Evolutionary conservation across 2,797 vertebrate species (phyloP).

Genomic region (Pagetopsis macropterus): DNA sequence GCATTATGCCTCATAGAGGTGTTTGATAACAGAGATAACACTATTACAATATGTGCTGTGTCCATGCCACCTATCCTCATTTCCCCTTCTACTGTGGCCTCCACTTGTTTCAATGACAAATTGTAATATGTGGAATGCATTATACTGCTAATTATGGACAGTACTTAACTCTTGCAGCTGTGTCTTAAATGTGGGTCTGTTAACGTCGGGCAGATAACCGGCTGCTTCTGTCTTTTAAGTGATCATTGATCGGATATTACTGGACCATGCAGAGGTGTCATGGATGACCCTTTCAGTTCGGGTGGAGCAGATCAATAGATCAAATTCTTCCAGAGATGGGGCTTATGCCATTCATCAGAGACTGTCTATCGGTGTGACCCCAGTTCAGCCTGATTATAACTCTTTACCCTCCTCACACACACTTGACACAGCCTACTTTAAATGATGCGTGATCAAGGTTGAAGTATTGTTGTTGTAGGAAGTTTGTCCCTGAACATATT

Average conservation of each 20-base stretch:
- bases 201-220: constrained; percentile 50
- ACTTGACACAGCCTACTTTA: constrained; percentile 30
- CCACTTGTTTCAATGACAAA: constrained; percentile 59
- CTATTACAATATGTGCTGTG: constrained; percentile 13
- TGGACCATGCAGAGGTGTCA: constrained; percentile 63
- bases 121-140: constrained; percentile 61
- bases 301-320: constrained; percentile 71
- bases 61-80: constrained; percentile 25
- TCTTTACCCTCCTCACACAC: constrained; percentile 30
- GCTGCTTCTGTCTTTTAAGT: constrained; percentile 67
- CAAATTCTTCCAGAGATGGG: constrained; percentile 66
- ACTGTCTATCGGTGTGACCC: constrained; percentile 53
- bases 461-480: constrained; percentile 30
- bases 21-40: not conserved
- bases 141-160: constrained; percentile 62
- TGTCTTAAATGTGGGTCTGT: constrained; percentile 51
- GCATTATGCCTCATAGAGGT: not conserved
- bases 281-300: constrained; percentile 72
- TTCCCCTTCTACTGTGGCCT: constrained; percentile 43
- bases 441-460: constrained; percentile 45
- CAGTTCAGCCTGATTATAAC: constrained; percentile 56
- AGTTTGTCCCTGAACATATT: constrained; percentile 38
- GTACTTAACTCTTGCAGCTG: constrained; percentile 58
- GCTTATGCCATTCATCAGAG: constrained; percentile 68
- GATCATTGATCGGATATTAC: constrained; percentile 78